phyloP scores from a whole-genome alignment of 2,797 vertebrate genomes.

The Cossypha heuglini region DNA sequence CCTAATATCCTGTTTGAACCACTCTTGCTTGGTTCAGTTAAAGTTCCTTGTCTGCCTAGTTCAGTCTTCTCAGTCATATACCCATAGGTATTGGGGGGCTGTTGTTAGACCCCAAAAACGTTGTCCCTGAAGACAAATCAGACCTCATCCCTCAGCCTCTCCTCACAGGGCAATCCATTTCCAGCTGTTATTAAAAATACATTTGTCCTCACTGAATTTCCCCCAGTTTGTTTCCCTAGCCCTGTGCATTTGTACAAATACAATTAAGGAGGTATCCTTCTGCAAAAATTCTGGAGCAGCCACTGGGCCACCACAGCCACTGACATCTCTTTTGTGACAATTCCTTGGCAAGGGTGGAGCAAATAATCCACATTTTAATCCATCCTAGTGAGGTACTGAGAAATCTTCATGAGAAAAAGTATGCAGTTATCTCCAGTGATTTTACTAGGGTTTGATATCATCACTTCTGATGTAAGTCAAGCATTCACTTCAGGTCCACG shows the following conservation, averaged over 20 bases:
- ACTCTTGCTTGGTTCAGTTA: not conserved
- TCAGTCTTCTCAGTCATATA: not conserved
- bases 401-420: not conserved
- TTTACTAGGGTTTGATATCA: not conserved
- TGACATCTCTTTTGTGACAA: not conserved
- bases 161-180: not conserved
- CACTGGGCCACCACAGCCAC: not conserved
- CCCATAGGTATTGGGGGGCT: rapidly evolving
- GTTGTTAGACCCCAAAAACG: not conserved
- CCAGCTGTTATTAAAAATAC: not conserved
- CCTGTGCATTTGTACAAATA: not conserved
- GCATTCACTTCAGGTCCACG: not conserved
- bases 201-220: not conserved
- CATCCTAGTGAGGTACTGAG: not conserved
- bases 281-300: not conserved
- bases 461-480: not conserved
- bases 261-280: not conserved
- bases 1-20: not conserved
- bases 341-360: not conserved
- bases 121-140: not conserved
- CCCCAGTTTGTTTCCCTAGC: not conserved
- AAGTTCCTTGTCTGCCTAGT: not conserved
- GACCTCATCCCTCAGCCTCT: not conserved
- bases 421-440: not conserved
- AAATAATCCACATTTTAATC: not conserved